phyloP scores from a whole-genome alignment of 2,113 vertebrate species.

The Rhinogobius similis region DNA sequence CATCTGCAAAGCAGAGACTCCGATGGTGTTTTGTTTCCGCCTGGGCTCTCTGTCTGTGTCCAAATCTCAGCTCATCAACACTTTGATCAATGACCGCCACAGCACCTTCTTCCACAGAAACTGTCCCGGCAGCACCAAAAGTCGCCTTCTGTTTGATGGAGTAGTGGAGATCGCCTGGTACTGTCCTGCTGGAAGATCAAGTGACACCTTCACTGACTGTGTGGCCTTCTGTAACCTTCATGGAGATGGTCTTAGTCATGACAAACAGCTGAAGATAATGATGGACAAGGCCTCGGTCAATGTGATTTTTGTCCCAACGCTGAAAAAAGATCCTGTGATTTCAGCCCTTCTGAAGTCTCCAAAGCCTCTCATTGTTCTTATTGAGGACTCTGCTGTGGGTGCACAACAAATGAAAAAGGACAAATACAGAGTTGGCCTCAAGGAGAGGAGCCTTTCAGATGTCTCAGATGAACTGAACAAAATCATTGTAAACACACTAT shows the following conservation, averaged over 20 bases:
- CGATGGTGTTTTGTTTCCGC: conserved; percentile 75
- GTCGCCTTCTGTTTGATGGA: no score
- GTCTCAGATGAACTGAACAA: conserved; percentile 52
- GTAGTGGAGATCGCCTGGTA: no score
- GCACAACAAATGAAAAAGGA: neutral
- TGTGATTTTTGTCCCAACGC: conserved; percentile 15
- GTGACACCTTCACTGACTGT: conserved; percentile 47
- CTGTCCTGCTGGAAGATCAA: no score
- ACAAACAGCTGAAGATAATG: no score
- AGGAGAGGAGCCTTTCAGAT: conserved; percentile 67
- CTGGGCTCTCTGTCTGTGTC: no score
- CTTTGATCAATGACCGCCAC: conserved; percentile 68
- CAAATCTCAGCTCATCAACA: conserved; percentile 55
- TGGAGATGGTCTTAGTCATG: no score
- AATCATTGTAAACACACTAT: conserved; percentile 53
- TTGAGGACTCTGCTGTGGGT: conserved; percentile 39
- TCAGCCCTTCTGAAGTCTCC: conserved; percentile 27
- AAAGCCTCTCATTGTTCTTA: conserved; percentile 66
- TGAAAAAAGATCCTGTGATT: conserved; percentile 42
- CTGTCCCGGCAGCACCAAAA: no score
- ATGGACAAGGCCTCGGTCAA: no score
- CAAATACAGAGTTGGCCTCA: conserved; percentile 61
- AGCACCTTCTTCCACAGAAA: conserved; percentile 72
- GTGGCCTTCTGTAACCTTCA: conserved; percentile 59
- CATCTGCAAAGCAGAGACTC: conserved; percentile 62